Evolutionary conservation across 2,113 vertebrate species (phyloP), one percentile per base, ranked within the genome.

Genomic region (Meles meles): DNA sequence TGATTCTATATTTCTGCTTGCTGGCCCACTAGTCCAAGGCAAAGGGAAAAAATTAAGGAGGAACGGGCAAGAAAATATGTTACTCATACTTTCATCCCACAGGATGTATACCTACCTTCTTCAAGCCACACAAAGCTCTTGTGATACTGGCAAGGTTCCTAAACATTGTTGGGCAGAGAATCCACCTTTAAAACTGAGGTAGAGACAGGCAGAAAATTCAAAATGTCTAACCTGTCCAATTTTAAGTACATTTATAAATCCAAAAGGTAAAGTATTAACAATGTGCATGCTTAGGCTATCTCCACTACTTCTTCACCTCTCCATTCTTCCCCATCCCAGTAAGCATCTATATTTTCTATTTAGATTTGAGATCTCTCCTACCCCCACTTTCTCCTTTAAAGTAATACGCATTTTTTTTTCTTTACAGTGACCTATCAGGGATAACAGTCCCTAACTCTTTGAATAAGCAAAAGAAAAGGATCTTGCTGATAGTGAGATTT

Each of bases 381-480:
- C 1, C 15, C 5, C 34, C 34, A 61, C 18, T 29, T 77, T 25
- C 49, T 80, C 49, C 49, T 69, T 91, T 65, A 87, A 55, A 27
- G 39, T 49, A 90, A 55, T 52, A 81, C 10, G 39, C 20, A 79
- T 23, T 20, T 20, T n/a, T 27, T 37, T 37, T 37, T 37, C 1
- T 27, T 37, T 25, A 69, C 20, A 84, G 59, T 71, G 44, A 55
- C 17, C 8, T 6, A 77, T 65, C 5, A 63, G 39, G 61, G 34
- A 83, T 67, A 97, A 79, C 18, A 49, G 34, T 18, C 13, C 47
- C n/a, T 90, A 87, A 87, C 52, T 95, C 96, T 90, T 59, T 49
- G 67, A 82, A 93, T 44, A 90, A 83, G 52, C 37, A 63, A 55
- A 81, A 95, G 57, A 9, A 21, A 93, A 90, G 71, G 74, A 44